Base-by-base conservation (phyloP, 2,888 invertebrate species). In the Drosophila putrida region DNA sequence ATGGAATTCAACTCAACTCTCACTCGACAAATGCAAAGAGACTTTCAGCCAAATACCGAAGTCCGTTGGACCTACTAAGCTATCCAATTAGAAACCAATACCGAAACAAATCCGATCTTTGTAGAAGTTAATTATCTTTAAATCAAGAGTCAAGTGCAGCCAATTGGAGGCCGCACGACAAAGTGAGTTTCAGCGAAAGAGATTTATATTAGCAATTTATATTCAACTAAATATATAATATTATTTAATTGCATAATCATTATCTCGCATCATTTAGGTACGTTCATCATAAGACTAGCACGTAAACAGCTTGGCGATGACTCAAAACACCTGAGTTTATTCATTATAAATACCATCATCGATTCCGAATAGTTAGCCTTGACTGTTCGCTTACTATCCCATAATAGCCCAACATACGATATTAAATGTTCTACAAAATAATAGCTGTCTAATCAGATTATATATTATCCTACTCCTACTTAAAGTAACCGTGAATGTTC, bases 11-110 rank as follows among this genome's bases (percentile, higher is more conserved):
- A 38, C 41, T 53, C 64, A 35, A 57, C 47, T 36, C 25, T 39
- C 43, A 59, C 44, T 62, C 51, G 63, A 69, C 60, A 70, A 36
- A 54, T 61, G 46, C 75, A 60, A 36, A 13, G 44, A 41, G 53
- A 61, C 31, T 63, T 70, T 25, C 63, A 77, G 27, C 62, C 78
- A 41, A 66, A 69, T 41, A 63, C 57, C 15, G 64, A 82, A 44
- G 80, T 82, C 25, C 66, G 82, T 46, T 68, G 62, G 78, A 49
- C 20, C 28, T 4, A 35, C 27, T 70, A 49, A 28, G 13, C 38
- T 11, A 15, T 27, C 6, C 13, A 38, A 4, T 4, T 31, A 31
- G n/a, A n/a, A 39, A n/a, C 8, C n/a, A 20, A 35, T 25, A 4
- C 20, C 25, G 20, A 35, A 35, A 4, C 20, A 36, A 20, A 11